phyloP scores from a whole-genome alignment of 2,888 invertebrate genomes.

The Trichogramma dendrolimi region DNA sequence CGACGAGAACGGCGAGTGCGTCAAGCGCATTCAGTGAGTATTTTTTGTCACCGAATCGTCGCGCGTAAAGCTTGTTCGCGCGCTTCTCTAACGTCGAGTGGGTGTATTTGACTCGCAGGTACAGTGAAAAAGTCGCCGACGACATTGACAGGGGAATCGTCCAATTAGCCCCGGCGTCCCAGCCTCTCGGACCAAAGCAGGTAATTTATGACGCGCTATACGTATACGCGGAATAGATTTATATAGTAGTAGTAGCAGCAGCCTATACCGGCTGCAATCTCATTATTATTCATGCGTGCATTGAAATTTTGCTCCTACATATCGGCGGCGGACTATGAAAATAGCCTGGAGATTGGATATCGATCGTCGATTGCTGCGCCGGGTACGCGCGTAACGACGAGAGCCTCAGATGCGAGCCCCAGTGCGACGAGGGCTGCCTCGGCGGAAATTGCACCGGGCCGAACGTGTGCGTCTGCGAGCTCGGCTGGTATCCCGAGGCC shows the following conservation, averaged over 20 bases:
- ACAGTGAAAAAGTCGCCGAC: constrained; percentile 31
- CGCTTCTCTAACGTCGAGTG: too few relatives aligned
- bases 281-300: too few relatives aligned
- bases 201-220: constrained; percentile 24
- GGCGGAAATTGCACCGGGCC: constrained; percentile 68
- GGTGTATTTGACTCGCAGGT: constrained; percentile 29
- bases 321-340: background rate
- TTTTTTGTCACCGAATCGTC: background rate
- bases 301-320: background rate
- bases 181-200: constrained; percentile 27
- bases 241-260: background rate
- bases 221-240: too few relatives aligned
- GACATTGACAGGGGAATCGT: constrained; percentile 33
- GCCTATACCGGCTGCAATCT: too few relatives aligned
- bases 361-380: constrained; percentile 62
- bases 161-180: constrained; percentile 27
- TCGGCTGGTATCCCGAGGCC: constrained; percentile 58
- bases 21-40: constrained; percentile 65
- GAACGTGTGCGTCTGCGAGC: constrained; percentile 62
- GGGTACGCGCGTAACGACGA: constrained; percentile 62
- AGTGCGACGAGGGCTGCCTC: constrained; percentile 64
- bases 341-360: constrained; percentile 35
- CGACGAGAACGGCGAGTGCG: constrained; percentile 57
- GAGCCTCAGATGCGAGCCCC: constrained; percentile 58
- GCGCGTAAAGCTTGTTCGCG: background rate